Evolutionary conservation across 2,113 vertebrate species (phyloP).

Genomic region (Alexandromys fortis): DNA sequence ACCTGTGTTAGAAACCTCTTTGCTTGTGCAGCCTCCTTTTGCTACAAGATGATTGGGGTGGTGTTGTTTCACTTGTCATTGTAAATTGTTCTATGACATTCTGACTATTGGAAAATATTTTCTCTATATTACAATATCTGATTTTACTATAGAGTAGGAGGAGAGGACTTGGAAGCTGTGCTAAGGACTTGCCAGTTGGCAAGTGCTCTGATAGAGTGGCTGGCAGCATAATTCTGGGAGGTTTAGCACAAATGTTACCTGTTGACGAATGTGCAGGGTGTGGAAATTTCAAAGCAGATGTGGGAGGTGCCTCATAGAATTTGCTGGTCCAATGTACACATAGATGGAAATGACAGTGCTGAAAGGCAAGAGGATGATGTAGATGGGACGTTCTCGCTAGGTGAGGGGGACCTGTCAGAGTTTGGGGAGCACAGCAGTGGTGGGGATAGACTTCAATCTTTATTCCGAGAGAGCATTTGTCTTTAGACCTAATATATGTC

Average conservation of each 20-base stretch:
- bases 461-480: neutral
- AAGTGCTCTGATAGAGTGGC: neutral
- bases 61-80: neutral
- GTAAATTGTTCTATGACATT: neutral
- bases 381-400: neutral
- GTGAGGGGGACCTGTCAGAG: neutral
- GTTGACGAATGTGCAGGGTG: neutral
- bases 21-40: neutral
- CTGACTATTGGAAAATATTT: neutral
- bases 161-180: neutral
- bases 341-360: neutral
- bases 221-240: neutral
- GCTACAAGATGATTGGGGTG: neutral
- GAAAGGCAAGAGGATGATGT: neutral
- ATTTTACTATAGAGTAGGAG: neutral
- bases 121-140: neutral
- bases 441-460: no score
- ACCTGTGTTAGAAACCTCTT: neutral
- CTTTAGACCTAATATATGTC: neutral
- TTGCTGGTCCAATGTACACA: neutral
- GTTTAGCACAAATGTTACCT: neutral
- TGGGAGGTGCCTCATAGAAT: neutral
- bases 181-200: neutral
- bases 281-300: neutral
- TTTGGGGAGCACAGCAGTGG: neutral